phyloP scores from a whole-genome alignment of 2,113 vertebrate species.

The Girardinichthys multiradiatus region DNA sequence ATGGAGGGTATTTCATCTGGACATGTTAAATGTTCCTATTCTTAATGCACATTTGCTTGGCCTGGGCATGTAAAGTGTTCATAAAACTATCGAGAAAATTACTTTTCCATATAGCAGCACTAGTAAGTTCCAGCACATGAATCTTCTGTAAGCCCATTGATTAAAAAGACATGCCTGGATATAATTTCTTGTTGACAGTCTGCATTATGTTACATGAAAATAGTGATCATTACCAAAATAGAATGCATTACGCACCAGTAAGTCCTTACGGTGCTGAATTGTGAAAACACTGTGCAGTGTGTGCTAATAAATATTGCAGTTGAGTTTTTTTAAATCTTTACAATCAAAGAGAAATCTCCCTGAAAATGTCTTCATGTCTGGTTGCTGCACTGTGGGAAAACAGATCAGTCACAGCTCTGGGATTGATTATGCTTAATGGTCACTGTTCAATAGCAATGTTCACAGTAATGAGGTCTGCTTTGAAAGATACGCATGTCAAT shows the following conservation, averaged over 20 bases:
- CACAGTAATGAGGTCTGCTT: conserved; percentile 21
- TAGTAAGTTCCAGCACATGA: conserved; percentile 20
- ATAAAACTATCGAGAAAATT: conserved; percentile 5
- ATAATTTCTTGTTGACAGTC: conserved; percentile 35
- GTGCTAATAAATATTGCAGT: not conserved
- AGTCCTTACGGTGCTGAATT: conserved; percentile 12
- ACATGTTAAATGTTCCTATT: too few relatives aligned
- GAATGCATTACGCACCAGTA: conserved; percentile 33
- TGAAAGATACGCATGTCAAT: conserved; percentile 31
- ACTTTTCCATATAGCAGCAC: conserved; percentile 24
- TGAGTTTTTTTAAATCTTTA: conserved; percentile 1
- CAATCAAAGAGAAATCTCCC: not conserved
- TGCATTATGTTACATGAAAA: conserved; percentile 37
- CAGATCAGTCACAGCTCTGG: conserved; percentile 17
- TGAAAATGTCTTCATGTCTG: conserved; percentile 5
- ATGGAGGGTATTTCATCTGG: too few relatives aligned
- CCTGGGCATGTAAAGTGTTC: not conserved
- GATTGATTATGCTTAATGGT: conserved; percentile 47
- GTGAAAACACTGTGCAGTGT: conserved; percentile 11
- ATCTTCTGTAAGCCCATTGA: conserved; percentile 21
- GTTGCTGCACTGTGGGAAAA: not conserved
- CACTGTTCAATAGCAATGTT: conserved; percentile 37
- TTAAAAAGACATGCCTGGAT: conserved; percentile 16
- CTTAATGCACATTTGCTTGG: not conserved
- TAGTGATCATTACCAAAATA: conserved; percentile 44